Percentiles rank a stretch among this genome's conserved stretches.
Evolutionary conservation across 2,797 vertebrate species (phyloP).

Genomic region (Karalla daura): DNA sequence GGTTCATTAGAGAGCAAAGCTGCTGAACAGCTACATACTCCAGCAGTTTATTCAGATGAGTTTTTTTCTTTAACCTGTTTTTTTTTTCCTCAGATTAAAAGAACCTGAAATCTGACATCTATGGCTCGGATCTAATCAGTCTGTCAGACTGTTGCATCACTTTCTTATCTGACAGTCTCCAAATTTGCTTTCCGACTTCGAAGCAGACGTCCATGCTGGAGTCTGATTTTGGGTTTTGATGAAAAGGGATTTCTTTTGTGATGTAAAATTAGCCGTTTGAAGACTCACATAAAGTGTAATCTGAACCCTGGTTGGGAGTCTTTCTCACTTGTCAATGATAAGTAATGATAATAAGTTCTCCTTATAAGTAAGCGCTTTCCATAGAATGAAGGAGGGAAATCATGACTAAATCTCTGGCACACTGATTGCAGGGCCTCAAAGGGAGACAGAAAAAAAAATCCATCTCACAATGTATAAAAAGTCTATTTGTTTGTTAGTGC

Average conservation of each 20-base stretch:
- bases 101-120: neutral
- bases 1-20: neutral
- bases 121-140: slow-evolving; percentile 12
- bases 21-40: neutral
- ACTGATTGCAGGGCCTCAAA: slow-evolving; percentile 4
- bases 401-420: neutral
- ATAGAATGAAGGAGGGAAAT: neutral
- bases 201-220: slow-evolving; percentile 5
- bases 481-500: neutral
- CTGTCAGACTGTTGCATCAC: neutral
- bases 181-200: slow-evolving; percentile 10
- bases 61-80: too few relatives aligned
- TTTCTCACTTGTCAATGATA: slow-evolving; percentile 2
- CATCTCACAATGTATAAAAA: neutral
- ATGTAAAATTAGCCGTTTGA: slow-evolving; percentile 35
- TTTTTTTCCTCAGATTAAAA: neutral
- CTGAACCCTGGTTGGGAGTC: slow-evolving; percentile 4
- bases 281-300: slow-evolving; percentile 3
- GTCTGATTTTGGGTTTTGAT: slow-evolving; percentile 6
- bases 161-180: slow-evolving; percentile 8
- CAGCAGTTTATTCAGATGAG: neutral
- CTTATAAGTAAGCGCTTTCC: neutral
- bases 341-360: slow-evolving; percentile 5
- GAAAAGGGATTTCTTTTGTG: slow-evolving; percentile 25
- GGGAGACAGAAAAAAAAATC: too few relatives aligned